Conservation (phyloP, 2,113 vertebrate genomes). For the Anhinga anhinga region DNA sequence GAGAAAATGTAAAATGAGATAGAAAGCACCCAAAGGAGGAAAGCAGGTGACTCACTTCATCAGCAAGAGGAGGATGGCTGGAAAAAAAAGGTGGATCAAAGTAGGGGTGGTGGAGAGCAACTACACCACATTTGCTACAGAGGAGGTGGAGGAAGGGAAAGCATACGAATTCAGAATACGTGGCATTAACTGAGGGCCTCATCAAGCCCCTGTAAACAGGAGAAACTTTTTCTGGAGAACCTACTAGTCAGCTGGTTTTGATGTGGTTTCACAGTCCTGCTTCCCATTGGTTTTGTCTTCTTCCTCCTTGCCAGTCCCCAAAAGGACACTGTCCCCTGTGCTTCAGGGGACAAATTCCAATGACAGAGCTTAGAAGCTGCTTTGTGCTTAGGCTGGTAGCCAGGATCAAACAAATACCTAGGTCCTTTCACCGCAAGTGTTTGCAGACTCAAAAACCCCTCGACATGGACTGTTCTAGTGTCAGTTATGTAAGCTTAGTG, state of each 20-base stretch:
- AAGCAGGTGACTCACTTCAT: constrained; percentile 68
- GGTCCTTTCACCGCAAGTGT: not conserved
- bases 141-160: constrained; percentile 69
- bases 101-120: constrained; percentile 59
- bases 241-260: not conserved
- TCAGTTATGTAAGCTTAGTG: not conserved
- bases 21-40: constrained; percentile 71
- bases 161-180: constrained; percentile 66
- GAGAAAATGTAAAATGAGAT: constrained; percentile 66
- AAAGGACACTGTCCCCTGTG: not conserved
- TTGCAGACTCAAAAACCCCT: not conserved
- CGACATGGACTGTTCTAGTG: not conserved
- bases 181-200: constrained; percentile 63
- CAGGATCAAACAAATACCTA: not conserved
- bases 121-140: constrained; percentile 57
- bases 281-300: not conserved
- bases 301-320: not conserved
- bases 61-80: constrained; percentile 38
- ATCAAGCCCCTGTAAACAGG: constrained; percentile 70
- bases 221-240: constrained; percentile 65
- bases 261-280: not conserved
- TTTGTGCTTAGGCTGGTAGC: not conserved
- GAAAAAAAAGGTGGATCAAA: constrained; percentile 69
- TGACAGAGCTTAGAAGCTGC: not conserved
- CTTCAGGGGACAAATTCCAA: not conserved